Percentiles rank a stretch among this genome's conserved stretches.
phyloP scores from a whole-genome alignment of 2,888 invertebrate species.

The Aleiodes leptofemur region DNA sequence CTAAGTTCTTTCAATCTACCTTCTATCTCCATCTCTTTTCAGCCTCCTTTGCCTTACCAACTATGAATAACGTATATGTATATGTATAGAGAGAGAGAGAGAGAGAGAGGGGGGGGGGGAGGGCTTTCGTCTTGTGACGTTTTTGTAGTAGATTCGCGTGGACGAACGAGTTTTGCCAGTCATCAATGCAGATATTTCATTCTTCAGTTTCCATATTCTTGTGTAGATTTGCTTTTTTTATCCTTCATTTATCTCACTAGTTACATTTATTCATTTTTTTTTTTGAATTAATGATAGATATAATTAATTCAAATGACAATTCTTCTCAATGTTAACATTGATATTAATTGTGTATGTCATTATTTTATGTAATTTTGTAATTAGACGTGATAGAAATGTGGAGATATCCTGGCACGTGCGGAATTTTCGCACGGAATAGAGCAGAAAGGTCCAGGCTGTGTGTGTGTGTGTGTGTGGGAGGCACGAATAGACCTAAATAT shows the following conservation, averaged over 20 bases:
- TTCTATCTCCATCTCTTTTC: not conserved
- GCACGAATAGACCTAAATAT: conserved; percentile 16
- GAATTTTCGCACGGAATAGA: conserved; percentile 19
- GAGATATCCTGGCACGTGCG: conserved; percentile 27
- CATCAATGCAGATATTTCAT: conserved; percentile 37
- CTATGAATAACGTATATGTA: conserved; percentile 38
- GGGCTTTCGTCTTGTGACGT: conserved; percentile 1
- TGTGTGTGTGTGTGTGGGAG: conserved; percentile 27
- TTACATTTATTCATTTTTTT: too few relatives aligned
- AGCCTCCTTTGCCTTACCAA: conserved; percentile 7
- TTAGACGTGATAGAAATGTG: conserved; percentile 17
- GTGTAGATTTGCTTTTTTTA: conserved; percentile 5
- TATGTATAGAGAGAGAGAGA: not conserved
- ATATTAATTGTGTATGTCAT: too few relatives aligned
- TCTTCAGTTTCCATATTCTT: conserved; percentile 28
- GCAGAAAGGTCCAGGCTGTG: conserved; percentile 3
- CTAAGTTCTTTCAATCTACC: conserved; percentile 32
- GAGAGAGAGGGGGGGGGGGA: too few relatives aligned
- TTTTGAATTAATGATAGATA: not conserved
- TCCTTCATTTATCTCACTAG: too few relatives aligned
- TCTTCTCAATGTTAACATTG: not conserved
- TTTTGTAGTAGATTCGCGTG: conserved; percentile 38
- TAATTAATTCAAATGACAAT: not conserved
- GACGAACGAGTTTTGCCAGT: conserved; percentile 31
- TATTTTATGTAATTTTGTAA: not conserved